Conservation (phyloP, 2,888 invertebrate genomes). For the Troides aeacus region DNA sequence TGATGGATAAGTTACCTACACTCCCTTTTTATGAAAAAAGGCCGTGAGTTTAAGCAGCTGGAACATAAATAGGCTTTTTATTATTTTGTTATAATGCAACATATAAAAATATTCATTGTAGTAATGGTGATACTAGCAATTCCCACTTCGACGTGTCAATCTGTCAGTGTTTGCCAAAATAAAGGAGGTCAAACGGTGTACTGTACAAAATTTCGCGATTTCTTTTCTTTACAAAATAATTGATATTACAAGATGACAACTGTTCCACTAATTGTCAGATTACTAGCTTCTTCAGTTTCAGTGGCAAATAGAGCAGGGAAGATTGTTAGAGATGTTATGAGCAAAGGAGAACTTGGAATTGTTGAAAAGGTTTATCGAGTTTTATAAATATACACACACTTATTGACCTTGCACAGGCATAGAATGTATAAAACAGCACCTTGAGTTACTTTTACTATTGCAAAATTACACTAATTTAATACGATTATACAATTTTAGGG, state of each 20-base stretch:
- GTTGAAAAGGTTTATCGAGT: conserved; percentile 87
- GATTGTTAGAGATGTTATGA: conserved; percentile 95
- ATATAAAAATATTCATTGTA: not conserved
- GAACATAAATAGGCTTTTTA: no score
- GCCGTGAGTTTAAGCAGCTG: no score
- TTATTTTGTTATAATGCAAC: not conserved
- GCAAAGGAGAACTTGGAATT: conserved; percentile 92
- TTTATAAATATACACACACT: not conserved
- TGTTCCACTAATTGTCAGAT: conserved; percentile 83
- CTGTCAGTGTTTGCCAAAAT: not conserved
- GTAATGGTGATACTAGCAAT: not conserved
- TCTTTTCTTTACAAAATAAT: no score
- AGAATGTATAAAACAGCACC: no score
- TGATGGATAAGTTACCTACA: no score
- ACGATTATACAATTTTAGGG: conserved; percentile 74
- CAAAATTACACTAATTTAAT: no score
- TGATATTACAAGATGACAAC: conserved; percentile 75
- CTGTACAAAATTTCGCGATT: no score
- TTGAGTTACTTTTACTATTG: no score
- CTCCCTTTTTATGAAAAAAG: no score
- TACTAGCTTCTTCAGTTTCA: conserved; percentile 88
- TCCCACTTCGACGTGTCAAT: not conserved
- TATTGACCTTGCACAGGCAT: not conserved
- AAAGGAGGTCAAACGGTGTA: not conserved
- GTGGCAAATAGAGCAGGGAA: conserved; percentile 91